These are phyloP conservation scores for Meriones psammophilus DNA, from an alignment of 2,797 vertebrate species.

Conservation along the genomic window DNA sequence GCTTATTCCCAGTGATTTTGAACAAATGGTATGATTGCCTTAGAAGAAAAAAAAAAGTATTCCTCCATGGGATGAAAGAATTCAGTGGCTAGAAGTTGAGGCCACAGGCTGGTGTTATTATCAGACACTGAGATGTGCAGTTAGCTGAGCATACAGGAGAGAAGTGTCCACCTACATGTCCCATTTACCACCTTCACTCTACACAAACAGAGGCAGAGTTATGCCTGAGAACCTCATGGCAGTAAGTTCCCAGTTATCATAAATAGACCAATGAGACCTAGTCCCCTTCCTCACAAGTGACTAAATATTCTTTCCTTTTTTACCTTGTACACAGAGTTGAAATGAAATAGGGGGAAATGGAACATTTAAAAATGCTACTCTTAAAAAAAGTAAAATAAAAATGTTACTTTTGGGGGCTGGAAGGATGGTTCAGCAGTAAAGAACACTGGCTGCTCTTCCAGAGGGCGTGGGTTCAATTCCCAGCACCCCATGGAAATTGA, in stretches of 20 bases:
- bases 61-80: conserved; percentile 28
- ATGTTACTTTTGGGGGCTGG: too few relatives aligned
- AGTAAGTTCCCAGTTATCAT: neutral
- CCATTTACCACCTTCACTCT: neutral
- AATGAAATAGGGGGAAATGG: neutral
- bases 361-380: neutral
- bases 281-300: neutral
- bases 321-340: neutral
- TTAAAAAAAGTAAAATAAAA: too few relatives aligned
- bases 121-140: neutral
- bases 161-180: neutral
- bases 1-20: neutral
- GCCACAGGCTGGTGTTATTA: conserved; percentile 14
- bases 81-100: neutral
- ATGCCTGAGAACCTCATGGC: neutral
- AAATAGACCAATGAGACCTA: neutral
- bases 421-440: too few relatives aligned
- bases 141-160: conserved; percentile 1
- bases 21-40: conserved; percentile 50
- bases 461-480: too few relatives aligned
- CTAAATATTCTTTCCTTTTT: too few relatives aligned
- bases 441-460: too few relatives aligned
- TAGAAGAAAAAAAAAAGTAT: neutral
- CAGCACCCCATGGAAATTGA: too few relatives aligned
- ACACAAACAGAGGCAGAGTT: neutral